Evolutionary conservation across 2,888 invertebrate species (phyloP), one percentile per base, ranked within the genome.

Genomic region (Orchestes rusci): DNA sequence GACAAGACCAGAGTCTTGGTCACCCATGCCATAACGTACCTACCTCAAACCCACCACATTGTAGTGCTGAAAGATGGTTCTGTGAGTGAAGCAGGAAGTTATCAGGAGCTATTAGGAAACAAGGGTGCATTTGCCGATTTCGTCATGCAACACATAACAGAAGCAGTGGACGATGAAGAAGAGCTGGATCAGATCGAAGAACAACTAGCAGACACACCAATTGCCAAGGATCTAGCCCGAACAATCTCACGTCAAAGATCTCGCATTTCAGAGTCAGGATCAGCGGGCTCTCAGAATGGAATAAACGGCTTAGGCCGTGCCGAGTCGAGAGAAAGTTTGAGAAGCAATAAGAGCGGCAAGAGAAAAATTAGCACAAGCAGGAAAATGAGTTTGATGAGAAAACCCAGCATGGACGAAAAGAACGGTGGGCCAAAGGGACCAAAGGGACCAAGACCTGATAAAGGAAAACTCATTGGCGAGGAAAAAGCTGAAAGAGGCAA

Each of bases 181-280:
- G 71, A 77, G 55, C 64, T 79, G 45, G 71, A 74, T 39, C 80
- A 80, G 62, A 77, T 85, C 45, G 83, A 84, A 62, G 79, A 81
- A 57, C 81, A 82, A 48, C 66, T 86, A 36, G 80, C 63, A 59
- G 75, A 71, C 33, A 79, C 78, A 53, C 32, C 43, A 2, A 79
- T 80, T 8, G 70, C 75, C 1, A 72, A 71, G 27, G 82, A 82
- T 60, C 70, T 83, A 13, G 80, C 80, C 63, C 67, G 84, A 45
- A 61, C 59, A 16, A 67, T 84, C 45, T 48, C 51, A 7, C 75
- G 79, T 52, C 80, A 77, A 29, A 70, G 79, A 81, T 83, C 0
- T 71, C 41, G 45, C 4, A 34, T 48, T 13, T 51, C 51, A 5
- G 51, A 48, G 16, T 42, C 48, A 3, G 43, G 39, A 4, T 45